Evolutionary conservation across 53 echinoderm and acorn worm genomes (phyloP).

Genomic region (Echinometra lucunter): DNA sequence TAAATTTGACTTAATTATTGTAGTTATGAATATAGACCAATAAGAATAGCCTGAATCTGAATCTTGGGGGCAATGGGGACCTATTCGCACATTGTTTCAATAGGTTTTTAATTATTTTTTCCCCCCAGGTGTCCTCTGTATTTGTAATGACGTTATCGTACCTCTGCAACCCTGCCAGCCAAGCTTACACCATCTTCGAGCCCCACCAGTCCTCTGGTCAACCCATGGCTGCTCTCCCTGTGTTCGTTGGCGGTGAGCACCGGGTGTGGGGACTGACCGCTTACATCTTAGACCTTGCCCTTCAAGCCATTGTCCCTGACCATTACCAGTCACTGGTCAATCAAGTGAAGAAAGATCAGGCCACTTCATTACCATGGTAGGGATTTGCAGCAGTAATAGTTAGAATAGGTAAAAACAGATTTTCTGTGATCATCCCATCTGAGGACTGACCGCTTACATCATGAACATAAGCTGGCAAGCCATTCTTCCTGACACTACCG

Average conservation of each 20-base stretch:
- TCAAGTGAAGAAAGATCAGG: constrained; percentile 57
- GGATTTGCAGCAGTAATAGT: not conserved
- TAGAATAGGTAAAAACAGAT: no score
- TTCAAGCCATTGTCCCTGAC: constrained; percentile 68
- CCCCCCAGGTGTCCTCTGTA: constrained; percentile 70
- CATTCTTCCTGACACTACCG: constrained; percentile 71
- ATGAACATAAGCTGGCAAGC: constrained; percentile 60
- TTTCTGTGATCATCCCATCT: constrained; percentile 65
- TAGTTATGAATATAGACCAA: no score
- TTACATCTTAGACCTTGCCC: constrained; percentile 61
- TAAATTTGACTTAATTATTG: no score
- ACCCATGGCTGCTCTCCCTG: constrained; percentile 61
- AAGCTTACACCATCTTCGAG: constrained; percentile 72
- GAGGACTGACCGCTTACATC: constrained; percentile 78
- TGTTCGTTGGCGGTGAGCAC: constrained; percentile 77
- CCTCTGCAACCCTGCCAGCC: constrained; percentile 72
- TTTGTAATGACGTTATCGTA: constrained; percentile 75
- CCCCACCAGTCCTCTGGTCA: constrained; percentile 38
- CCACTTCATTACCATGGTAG: not conserved
- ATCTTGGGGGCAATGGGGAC: no score
- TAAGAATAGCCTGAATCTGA: no score
- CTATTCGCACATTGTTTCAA: no score
- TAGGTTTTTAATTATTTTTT: no score
- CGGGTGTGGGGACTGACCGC: constrained; percentile 86
- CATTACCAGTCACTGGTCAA: constrained; percentile 65